Conservation (phyloP, 2,888 invertebrate genomes). For the Imbricaverruca yamaguchii region DNA sequence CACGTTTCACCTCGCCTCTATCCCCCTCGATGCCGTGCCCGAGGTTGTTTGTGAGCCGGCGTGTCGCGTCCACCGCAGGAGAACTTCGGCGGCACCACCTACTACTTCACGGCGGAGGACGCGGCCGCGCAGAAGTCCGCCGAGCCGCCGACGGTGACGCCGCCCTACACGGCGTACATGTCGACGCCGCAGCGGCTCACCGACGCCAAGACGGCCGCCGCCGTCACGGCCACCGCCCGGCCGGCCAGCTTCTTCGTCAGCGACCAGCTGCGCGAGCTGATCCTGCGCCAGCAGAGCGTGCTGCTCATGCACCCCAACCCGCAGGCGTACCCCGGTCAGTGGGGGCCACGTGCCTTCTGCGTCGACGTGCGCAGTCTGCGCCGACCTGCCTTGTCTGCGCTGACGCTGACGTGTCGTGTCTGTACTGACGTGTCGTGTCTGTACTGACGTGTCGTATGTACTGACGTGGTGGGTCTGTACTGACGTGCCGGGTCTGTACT, state of each 20-base stretch:
- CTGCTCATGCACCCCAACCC: constrained; percentile 14
- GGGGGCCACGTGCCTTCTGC: too few species aligned
- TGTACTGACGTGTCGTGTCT: too few species aligned
- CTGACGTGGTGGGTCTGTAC: too few species aligned
- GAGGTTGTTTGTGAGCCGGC: too few species aligned
- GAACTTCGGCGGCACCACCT: constrained; percentile 34
- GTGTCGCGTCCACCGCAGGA: constrained; percentile 28
- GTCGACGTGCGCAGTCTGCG: too few species aligned
- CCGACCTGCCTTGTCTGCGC: too few species aligned
- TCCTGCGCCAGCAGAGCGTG: constrained; percentile 2
- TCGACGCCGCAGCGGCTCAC: constrained; percentile 2
- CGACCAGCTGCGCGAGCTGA: constrained; percentile 7
- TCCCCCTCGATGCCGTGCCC: too few species aligned
- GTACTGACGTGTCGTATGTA: too few species aligned
- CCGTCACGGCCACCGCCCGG: constrained; percentile 16
- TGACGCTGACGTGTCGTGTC: too few species aligned
- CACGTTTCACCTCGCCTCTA: too few species aligned
- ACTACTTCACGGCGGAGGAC: constrained; percentile 34
- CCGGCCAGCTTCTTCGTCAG: not conserved
- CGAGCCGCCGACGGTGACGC: constrained; percentile 7
- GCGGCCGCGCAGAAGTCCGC: constrained; percentile 20
- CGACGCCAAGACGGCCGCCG: not conserved
- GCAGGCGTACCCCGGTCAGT: not conserved
- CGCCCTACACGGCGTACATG: constrained; percentile 13
- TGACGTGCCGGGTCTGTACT: too few species aligned